Base-by-base conservation (phyloP, 2,113 vertebrate genomes). In the Ursus arctos region DNA sequence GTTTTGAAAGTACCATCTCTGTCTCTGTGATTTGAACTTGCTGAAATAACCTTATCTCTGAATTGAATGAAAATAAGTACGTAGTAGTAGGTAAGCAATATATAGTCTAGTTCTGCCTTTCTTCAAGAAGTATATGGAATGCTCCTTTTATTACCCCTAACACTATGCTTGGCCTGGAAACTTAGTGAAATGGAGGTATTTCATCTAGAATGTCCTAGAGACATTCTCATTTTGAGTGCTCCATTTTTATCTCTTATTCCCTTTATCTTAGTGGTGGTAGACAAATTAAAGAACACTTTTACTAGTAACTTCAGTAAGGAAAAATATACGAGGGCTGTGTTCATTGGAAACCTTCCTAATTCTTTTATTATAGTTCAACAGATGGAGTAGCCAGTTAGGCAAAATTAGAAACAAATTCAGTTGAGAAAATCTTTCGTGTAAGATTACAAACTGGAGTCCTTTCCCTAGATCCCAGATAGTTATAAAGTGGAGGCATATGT, bases 321-420 rank as follows among this genome's bases (percentile, higher is more conserved):
- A 96, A 95, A 88, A 77, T 91, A 4, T 51, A 51, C 7, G 71
- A 55, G 74, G 24, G 10, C 65, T 96, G 3, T 79, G 61, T 84
- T 96, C 81, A 51, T 90, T 95, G 83, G 67, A 94, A 95, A 88
- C 4, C 16, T 61, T 92, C 49, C 21, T 91, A 80, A 80, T 94
- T 91, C 15, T 83, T 92, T 61, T 76, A 94, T 88, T 96, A 63
- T 0, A 88, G 2, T 92, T 97, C 26, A 87, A 31, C 61, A 96
- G 61, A 83, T 88, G 24, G 74, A 92, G 69, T 84, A 82, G 40
- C 16, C 59, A 53, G 1, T 95, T 72, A 87, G 26, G 47, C 33
- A 77, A 69, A 92, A 19, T 86, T 87, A 77, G 85, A 97, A 96
- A 95, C 47, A 95, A 51, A 85, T 92, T 89, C 51, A 63, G 14